Evolutionary conservation across 2,888 invertebrate species (phyloP).

Genomic region (Mythimna loreyi): DNA sequence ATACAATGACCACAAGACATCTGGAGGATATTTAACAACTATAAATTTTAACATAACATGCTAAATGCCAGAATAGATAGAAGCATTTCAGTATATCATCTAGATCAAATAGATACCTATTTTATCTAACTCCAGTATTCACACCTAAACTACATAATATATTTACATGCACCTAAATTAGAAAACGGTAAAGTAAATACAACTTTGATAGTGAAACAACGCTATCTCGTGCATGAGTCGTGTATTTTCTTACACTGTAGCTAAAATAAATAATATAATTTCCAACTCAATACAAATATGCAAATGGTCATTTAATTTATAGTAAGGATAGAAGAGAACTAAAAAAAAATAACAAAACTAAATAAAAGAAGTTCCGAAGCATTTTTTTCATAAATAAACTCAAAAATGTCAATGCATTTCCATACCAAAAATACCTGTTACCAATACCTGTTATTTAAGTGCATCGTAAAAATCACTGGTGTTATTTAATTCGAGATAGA

Average conservation of each 20-base stretch:
- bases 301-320: background rate
- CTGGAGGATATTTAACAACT: constrained; percentile 2
- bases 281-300: background rate
- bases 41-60: background rate
- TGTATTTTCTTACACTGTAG: constrained; percentile 38
- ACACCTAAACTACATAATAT: constrained; percentile 16
- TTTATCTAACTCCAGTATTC: constrained; percentile 8
- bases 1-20: constrained; percentile 14
- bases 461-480: constrained; percentile 29
- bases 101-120: constrained; percentile 25
- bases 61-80: constrained; percentile 20
- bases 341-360: too few species aligned
- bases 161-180: constrained; percentile 43
- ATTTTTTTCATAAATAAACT: background rate
- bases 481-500: background rate
- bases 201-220: constrained; percentile 27
- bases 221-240: constrained; percentile 39
- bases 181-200: constrained; percentile 47
- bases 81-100: constrained; percentile 15
- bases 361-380: too few species aligned
- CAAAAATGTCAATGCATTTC: background rate
- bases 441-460: constrained; percentile 37
- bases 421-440: background rate
- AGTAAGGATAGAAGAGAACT: background rate
- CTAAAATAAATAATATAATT: constrained; percentile 27